Evolutionary conservation across 2,888 invertebrate genomes (phyloP).

Genomic region (Trichogramma dendrolimi): DNA sequence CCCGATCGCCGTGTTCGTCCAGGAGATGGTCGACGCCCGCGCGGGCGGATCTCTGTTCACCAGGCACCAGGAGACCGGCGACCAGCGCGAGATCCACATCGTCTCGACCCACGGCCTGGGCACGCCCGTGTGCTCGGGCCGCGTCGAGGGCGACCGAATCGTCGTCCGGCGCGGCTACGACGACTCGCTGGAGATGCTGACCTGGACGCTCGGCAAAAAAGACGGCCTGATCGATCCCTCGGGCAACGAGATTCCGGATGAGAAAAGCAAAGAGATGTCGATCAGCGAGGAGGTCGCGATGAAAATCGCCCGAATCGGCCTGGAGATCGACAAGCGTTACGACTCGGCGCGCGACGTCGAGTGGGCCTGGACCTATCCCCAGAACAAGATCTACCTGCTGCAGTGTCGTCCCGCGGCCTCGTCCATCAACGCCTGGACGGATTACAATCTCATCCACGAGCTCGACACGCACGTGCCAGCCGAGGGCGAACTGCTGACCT

Average conservation of each 20-base stretch:
- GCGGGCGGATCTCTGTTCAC: constrained; percentile 80
- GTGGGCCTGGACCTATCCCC: constrained; percentile 67
- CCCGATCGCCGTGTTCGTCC: constrained; percentile 76
- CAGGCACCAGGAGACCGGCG: constrained; percentile 69
- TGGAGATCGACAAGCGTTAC: constrained; percentile 64
- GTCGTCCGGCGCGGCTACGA: constrained; percentile 56
- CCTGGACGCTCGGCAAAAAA: constrained; percentile 58
- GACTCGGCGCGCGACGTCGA: constrained; percentile 74
- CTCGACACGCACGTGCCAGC: constrained; percentile 65
- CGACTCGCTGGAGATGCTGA: constrained; percentile 52
- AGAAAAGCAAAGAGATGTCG: constrained; percentile 54
- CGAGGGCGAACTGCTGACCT: constrained; percentile 64
- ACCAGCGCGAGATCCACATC: constrained; percentile 65
- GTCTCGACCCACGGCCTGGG: constrained; percentile 81
- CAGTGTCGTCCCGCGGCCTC: constrained; percentile 75
- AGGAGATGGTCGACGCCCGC: constrained; percentile 69
- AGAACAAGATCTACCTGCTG: constrained; percentile 60
- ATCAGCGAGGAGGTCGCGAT: constrained; percentile 58
- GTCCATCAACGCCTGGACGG: constrained; percentile 67
- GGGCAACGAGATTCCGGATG: constrained; percentile 51
- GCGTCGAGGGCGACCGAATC: constrained; percentile 73
- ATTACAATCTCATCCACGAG: constrained; percentile 76
- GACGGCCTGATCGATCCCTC: constrained; percentile 37
- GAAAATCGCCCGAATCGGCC: constrained; percentile 57
- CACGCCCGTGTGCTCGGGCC: constrained; percentile 72